Conservation (phyloP, 2,113 vertebrate species). For the Damaliscus lunatus region DNA sequence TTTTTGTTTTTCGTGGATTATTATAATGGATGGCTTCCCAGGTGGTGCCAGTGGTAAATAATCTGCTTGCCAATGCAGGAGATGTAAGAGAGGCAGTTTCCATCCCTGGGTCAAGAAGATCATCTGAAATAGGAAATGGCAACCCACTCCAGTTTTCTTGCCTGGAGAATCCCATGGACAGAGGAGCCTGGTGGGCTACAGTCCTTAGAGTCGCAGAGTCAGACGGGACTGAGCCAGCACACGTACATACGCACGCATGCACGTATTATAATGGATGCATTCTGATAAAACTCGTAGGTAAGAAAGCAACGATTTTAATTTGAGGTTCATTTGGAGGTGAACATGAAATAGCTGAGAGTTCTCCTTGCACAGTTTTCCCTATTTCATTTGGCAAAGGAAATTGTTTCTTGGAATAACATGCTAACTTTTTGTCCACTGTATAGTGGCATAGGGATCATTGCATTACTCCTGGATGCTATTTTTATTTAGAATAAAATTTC, state of each 20-base stretch:
- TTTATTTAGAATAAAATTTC: slow-evolving; percentile 5
- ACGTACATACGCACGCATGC: rapidly evolving
- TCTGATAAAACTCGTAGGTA: background rate
- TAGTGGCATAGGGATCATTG: background rate
- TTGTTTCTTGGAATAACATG: background rate
- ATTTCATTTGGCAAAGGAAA: slow-evolving; percentile 11
- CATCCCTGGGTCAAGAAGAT: background rate
- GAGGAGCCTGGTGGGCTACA: background rate
- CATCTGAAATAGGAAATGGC: background rate
- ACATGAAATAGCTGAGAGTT: slow-evolving; percentile 13
- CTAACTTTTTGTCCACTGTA: background rate
- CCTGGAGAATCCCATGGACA: background rate
- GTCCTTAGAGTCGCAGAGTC: background rate
- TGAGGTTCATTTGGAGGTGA: slow-evolving; percentile 22
- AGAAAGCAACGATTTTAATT: background rate
- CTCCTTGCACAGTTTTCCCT: background rate
- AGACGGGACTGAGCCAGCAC: background rate
- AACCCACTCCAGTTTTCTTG: background rate
- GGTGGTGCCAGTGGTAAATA: background rate
- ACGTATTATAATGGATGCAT: background rate
- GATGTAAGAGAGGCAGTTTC: background rate
- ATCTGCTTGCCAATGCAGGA: background rate
- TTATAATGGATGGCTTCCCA: background rate
- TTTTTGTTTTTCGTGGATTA: background rate
- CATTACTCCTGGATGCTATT: background rate